Evolutionary conservation across 2,113 vertebrate species (phyloP), one percentile per base, ranked within the genome.

Genomic region (Grammatotria lemairii): DNA sequence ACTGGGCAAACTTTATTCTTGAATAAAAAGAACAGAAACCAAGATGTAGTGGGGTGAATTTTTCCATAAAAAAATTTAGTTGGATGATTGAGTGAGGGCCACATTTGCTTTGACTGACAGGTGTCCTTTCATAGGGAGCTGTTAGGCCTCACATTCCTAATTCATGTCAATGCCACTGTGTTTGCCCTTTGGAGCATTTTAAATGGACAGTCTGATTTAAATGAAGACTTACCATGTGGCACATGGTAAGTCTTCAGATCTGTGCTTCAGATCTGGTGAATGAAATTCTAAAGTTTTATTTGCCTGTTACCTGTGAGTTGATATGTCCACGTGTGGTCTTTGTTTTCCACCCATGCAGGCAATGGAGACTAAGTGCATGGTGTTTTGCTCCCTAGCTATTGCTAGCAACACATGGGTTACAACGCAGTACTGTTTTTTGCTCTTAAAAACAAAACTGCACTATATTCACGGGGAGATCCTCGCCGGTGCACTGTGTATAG

Each of bases 401-500:
- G 65, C 65, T 70, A 70, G 12, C 38, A 0, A 23, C 21, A 73
- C 21, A 38, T 65, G 31, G 5, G 9, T 17, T 10, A 19, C 28
- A 19, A 19, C 3, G 1, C 58, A 63, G 4, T 63, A 33, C 28
- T 35, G 1, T n/a, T 4, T 35, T 35, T n/a, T 38, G 7, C 60
- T 38, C 3, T 38, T 68, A 68, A 70, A 23, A 70, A 4, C 1
- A 42, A 23, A 40, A 70, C 12, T 68, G 35, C 63, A 21, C 54
- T 55, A 55, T 55, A 55, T 38, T 68, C 33, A n/a, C 6, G 3
- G 11, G 35, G 26, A 33, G 1, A 33, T 35, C 31, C 28, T 63
- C 1, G 31, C 16, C 0, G 1, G 35, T 68, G 63, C 12, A 21
- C 11, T 9, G 3, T 42, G 0, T 42, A 23, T 23, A 21, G 35